A percentile compares a stretch with the other conserved stretches of the same genome.
Evolutionary conservation across 2,113 vertebrate genomes (phyloP).

Genomic region (Mesoclemmys tuberculata): DNA sequence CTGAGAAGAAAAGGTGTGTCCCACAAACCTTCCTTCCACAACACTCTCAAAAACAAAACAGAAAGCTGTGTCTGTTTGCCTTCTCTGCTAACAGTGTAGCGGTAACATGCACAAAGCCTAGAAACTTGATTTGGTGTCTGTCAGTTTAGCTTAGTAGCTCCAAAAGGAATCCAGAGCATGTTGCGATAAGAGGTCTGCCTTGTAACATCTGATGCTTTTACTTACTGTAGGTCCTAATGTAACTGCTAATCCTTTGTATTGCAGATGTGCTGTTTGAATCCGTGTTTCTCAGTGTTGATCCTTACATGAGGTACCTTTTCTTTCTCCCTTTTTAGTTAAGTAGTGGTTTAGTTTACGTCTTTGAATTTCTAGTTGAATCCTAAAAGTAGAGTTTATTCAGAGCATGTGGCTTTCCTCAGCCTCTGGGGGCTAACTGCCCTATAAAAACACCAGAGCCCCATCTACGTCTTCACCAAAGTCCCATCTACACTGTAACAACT

Average conservation of each 20-base stretch:
- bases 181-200: fast-evolving
- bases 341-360: not conserved
- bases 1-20: not conserved
- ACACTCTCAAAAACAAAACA: not conserved
- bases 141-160: not conserved
- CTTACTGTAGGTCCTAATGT: not conserved
- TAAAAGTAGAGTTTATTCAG: not conserved
- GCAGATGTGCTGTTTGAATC: conserved; percentile 90
- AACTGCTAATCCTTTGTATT: conserved; percentile 46
- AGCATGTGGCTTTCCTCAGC: not conserved
- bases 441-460: not conserved
- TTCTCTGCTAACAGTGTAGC: not conserved
- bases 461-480: not conserved
- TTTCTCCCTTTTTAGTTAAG: not conserved
- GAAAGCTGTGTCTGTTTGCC: not conserved
- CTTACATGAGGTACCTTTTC: conserved; percentile 89
- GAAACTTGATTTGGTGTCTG: fast-evolving
- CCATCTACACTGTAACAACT: not conserved
- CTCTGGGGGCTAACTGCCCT: not conserved
- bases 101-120: not conserved
- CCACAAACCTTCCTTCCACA: not conserved
- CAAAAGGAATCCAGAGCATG: not conserved
- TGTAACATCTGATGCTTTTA: not conserved
- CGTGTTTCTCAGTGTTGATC: conserved; percentile 89
- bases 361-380: not conserved